Conservation (phyloP, 2,888 invertebrate species). For the Lycocerus yunnanus region DNA sequence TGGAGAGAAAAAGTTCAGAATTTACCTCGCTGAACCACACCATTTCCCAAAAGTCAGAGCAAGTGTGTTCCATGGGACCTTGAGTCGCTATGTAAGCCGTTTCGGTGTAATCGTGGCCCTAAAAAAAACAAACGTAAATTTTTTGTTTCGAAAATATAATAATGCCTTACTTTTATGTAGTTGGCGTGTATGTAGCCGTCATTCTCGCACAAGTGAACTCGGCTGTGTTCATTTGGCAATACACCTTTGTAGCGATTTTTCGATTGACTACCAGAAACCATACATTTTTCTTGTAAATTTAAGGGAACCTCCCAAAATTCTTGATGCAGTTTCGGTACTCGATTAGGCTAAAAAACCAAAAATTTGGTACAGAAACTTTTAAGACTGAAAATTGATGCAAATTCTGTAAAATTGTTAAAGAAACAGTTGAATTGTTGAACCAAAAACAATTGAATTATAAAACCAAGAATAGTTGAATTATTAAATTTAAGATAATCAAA, state of each 20-base stretch:
- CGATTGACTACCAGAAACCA: conserved; percentile 84
- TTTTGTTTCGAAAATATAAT: not conserved
- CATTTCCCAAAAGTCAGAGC: conserved; percentile 92
- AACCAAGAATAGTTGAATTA: too few species aligned
- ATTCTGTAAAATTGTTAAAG: too few species aligned
- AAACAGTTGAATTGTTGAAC: too few species aligned
- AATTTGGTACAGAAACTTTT: too few species aligned
- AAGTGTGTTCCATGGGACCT: conserved; percentile 87
- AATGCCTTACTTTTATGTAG: conserved; percentile 75
- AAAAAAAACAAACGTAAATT: conserved; percentile 34
- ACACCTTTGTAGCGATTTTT: conserved; percentile 92
- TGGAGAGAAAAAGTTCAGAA: conserved; percentile 7
- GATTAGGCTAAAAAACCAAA: conserved; percentile 57
- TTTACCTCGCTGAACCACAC: conserved; percentile 58
- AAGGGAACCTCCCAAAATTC: conserved; percentile 95
- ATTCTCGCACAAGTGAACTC: conserved; percentile 71
- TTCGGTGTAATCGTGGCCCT: conserved; percentile 90
- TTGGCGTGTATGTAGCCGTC: conserved; percentile 93
- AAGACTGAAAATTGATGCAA: too few species aligned
- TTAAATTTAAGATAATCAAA: too few species aligned
- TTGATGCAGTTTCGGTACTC: conserved; percentile 73
- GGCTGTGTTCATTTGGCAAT: conserved; percentile 85
- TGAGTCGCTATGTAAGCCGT: conserved; percentile 91
- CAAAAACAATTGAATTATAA: too few species aligned
- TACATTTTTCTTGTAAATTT: conserved; percentile 88